These are phyloP conservation scores for Cydia pomonella DNA, from an alignment of 1,140 invertebrate genomes.

Conservation along the genomic window DNA sequence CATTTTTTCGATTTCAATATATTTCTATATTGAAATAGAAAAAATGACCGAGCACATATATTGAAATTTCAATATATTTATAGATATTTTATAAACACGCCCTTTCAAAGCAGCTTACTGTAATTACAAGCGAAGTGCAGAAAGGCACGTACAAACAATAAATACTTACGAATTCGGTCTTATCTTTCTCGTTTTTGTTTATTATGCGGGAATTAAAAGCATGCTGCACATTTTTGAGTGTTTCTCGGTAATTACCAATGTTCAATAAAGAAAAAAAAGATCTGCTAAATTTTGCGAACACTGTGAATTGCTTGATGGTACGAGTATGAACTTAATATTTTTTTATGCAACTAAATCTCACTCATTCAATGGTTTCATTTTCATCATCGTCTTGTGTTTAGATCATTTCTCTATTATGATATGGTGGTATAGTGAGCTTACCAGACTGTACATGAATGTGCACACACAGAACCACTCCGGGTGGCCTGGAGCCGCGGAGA, in stretches of 20 bases:
- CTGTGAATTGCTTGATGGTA: neutral
- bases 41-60: too few relatives aligned
- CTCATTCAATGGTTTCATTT: neutral
- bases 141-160: neutral
- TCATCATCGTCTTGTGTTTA: neutral
- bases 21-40: too few relatives aligned
- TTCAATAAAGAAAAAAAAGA: neutral
- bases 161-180: neutral
- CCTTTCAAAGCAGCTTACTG: neutral
- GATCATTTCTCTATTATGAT: neutral
- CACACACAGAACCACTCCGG: neutral
- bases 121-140: neutral
- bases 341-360: neutral
- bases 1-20: too few relatives aligned
- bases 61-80: too few relatives aligned
- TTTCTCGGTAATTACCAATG: too few relatives aligned
- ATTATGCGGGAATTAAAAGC: neutral
- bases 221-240: neutral
- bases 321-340: neutral
- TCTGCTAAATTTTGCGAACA: neutral
- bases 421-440: neutral
- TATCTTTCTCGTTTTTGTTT: neutral
- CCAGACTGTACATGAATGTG: neutral
- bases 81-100: neutral
- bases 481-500: constrained; percentile 15